Evolutionary conservation across 2,113 vertebrate genomes (phyloP).

Genomic region (Sclerurus mexicanus): DNA sequence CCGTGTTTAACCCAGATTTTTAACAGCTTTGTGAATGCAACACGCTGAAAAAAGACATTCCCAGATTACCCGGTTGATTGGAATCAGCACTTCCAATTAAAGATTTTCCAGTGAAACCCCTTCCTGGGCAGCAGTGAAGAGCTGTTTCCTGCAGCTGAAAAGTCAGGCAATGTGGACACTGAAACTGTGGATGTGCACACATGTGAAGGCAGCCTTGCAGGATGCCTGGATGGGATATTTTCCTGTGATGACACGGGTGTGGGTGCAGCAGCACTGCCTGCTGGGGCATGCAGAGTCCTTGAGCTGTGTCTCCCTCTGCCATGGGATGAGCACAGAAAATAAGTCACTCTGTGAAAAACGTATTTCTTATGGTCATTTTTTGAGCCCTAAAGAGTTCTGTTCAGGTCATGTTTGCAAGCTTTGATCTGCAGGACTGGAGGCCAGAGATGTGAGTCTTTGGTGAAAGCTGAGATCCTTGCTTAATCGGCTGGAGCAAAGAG

Average conservation of each 20-base stretch:
- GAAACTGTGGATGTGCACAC: neutral
- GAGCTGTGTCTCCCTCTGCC: accelerated
- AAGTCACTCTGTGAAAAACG: neutral
- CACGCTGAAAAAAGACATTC: neutral
- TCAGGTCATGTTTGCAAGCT: neutral
- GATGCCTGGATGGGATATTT: accelerated
- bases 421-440: neutral
- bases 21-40: neutral
- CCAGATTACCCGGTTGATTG: neutral
- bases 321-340: neutral
- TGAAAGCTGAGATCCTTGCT: neutral
- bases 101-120: accelerated
- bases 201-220: accelerated
- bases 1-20: neutral
- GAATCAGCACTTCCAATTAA: neutral
- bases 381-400: neutral
- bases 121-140: neutral
- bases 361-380: neutral
- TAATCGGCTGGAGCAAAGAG: neutral
- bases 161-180: neutral
- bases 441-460: neutral
- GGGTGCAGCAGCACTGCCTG: accelerated
- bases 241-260: accelerated
- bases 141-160: neutral
- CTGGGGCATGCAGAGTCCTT: accelerated